phyloP scores from a whole-genome alignment of 2,113 vertebrate genomes.

The Chloropsis cyanopogon region DNA sequence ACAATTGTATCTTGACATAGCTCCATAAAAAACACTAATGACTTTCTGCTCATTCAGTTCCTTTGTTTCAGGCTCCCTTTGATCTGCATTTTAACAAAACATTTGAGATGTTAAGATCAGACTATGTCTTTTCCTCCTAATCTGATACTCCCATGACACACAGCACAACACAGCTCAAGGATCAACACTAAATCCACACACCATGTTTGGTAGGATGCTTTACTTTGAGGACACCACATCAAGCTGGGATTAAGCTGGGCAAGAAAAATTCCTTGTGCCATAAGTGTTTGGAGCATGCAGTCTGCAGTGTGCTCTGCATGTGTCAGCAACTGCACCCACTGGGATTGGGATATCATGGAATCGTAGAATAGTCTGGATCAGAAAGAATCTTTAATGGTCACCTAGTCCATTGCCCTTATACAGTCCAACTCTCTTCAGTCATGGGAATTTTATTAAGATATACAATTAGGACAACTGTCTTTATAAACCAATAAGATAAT shows the following conservation, averaged over 20 bases:
- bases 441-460: not conserved
- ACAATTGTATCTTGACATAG: not conserved
- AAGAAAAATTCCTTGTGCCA: not conserved
- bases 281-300: not conserved
- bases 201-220: not conserved
- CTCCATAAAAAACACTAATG: not conserved
- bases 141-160: not conserved
- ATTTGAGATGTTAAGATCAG: not conserved
- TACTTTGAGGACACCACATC: not conserved
- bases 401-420: not conserved
- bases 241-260: not conserved
- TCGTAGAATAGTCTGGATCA: not conserved
- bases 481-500: not conserved
- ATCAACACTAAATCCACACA: not conserved
- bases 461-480: not conserved
- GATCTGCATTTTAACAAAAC: not conserved
- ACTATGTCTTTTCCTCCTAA: not conserved
- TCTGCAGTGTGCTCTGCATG: not conserved
- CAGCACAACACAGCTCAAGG: not conserved
- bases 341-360: accelerated
- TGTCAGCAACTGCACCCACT: not conserved
- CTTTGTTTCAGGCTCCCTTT: not conserved
- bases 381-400: not conserved
- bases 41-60: not conserved
- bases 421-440: not conserved